Evolutionary conservation across 2,113 vertebrate species (phyloP).

Genomic region (Mesitornis unicolor): DNA sequence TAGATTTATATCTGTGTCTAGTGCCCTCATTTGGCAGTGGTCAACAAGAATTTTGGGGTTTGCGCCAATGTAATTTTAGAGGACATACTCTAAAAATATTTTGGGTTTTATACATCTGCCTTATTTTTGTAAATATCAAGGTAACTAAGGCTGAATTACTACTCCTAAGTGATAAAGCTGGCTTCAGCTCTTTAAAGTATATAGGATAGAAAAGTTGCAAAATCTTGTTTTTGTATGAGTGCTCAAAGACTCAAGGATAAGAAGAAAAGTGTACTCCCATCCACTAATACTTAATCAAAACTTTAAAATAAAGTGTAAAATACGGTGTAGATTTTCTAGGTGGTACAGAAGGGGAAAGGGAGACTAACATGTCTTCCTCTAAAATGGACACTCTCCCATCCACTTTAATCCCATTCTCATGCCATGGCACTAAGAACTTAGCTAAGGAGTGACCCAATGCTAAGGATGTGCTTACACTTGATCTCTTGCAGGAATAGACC

Average conservation of each 20-base stretch:
- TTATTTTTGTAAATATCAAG: slow-evolving; percentile 11
- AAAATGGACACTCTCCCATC: neutral
- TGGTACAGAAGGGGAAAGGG: neutral
- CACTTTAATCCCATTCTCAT: neutral
- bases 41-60: neutral
- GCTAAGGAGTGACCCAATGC: neutral
- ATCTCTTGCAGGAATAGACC: neutral
- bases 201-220: neutral
- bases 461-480: neutral
- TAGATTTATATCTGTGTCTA: neutral
- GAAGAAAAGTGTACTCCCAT: neutral
- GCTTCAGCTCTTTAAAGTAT: neutral
- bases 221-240: neutral
- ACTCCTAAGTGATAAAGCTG: neutral
- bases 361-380: neutral
- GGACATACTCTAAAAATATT: neutral
- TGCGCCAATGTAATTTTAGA: neutral
- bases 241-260: neutral
- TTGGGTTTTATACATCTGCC: slow-evolving; percentile 17
- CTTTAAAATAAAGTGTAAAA: neutral
- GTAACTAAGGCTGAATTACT: slow-evolving; percentile 23
- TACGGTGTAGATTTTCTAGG: neutral
- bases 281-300: neutral
- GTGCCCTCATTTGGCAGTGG: accelerated
- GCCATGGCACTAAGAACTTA: neutral